Evolutionary conservation across 1,140 invertebrate species (phyloP), one percentile per base, ranked within the genome.

Genomic region (Lutraria rhynchaena): DNA sequence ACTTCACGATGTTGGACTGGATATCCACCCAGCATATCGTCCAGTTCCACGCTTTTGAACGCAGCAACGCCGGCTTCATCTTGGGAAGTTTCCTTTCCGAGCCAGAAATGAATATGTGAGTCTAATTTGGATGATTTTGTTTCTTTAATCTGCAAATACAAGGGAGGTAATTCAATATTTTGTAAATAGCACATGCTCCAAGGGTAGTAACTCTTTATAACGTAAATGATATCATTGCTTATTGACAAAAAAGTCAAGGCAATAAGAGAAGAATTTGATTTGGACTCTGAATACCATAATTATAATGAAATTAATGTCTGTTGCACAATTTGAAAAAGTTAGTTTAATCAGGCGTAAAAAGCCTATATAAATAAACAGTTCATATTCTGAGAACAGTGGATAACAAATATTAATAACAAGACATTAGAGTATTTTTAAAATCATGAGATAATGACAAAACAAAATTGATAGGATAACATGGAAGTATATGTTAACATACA

Each of bases 81-180:
- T 97, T 96, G 95, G 17, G 95, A 95, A 27, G 96, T 95, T 44
- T 95, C 93, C 27, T 93, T 93, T 24, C 98, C 97, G 33, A 98
- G 94, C 97, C 98, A 99, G 88, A 98, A 97, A 92, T 99, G 98
- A 80, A 99, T 95, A 91, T 98, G 96, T 94, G 95, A 96, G 31
- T 94, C 94, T 24, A 96, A 92, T n/a, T n/a, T n/a, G 11, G 93
- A 93, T 41, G 95, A 95, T 82, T 87, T 88, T 15, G 80, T 71
- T 15, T 89, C 89, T 60, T 87, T 87, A 27, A 89, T 78, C 90
- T 91, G 83, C 24, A 89, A 90, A 7, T 75, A 2, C n/a, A 22
- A 31, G 46, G 46, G 7, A 33, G 13, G 33, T 51, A 29, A 51
- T 24, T 49, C n/a, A 17, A 22, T 46, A 17, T 46, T 44, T 44